Evolutionary conservation across 2,888 invertebrate genomes (phyloP).

Genomic region (Scaptomyza tumidula): DNA sequence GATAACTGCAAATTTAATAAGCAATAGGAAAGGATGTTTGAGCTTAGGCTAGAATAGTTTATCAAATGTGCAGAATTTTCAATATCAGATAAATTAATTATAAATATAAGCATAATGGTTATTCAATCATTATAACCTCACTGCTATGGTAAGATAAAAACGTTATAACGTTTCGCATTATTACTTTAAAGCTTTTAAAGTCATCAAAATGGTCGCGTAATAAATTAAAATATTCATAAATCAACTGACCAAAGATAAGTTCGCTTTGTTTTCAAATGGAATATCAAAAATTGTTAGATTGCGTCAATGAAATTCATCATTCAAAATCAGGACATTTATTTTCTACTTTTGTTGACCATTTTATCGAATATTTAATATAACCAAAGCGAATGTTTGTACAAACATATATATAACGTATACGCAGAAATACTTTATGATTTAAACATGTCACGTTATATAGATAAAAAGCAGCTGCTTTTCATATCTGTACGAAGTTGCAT

Average conservation of each 20-base stretch:
- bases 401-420: conserved; percentile 1
- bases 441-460: conserved; percentile 26
- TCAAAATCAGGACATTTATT: background rate
- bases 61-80: too few relatives aligned
- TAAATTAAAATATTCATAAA: background rate
- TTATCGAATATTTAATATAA: conserved; percentile 20
- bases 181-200: background rate
- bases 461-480: background rate
- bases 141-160: too few relatives aligned
- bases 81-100: too few relatives aligned
- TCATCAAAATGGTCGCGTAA: background rate
- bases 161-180: too few relatives aligned
- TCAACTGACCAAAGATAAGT: background rate
- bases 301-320: conserved; percentile 11
- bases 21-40: background rate
- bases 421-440: conserved; percentile 15
- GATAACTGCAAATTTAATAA: conserved; percentile 9
- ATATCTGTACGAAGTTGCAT: background rate
- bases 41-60: background rate
- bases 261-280: background rate
- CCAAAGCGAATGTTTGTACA: conserved; percentile 2
- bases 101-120: too few relatives aligned
- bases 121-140: too few relatives aligned
- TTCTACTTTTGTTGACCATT: background rate
- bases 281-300: conserved; percentile 7